Evolutionary conservation across 1,140 invertebrate genomes (phyloP).

Genomic region (Diachasmimorpha longicaudata): DNA sequence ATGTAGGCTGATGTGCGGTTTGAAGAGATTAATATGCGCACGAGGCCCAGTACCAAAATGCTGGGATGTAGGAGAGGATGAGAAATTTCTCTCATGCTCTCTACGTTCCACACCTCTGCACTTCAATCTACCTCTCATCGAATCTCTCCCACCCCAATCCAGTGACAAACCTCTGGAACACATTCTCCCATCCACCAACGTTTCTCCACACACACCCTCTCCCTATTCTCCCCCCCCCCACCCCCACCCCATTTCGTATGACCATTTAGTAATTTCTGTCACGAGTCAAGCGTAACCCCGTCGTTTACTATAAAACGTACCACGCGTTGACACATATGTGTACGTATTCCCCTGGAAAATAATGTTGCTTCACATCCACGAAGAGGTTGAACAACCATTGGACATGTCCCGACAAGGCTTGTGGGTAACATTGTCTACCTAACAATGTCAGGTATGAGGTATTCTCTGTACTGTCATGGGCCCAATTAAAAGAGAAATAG

Average conservation of each 20-base stretch:
- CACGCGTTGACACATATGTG: conserved; percentile 18
- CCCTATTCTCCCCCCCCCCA: conserved; percentile 34
- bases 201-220: conserved; percentile 28
- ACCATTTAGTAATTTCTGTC: conserved; percentile 61
- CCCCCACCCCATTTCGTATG: conserved; percentile 29
- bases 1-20: conserved; percentile 56
- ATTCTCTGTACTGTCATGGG: neutral
- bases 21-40: conserved; percentile 61
- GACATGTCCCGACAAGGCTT: neutral
- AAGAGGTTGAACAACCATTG: neutral
- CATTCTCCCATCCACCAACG: conserved; percentile 29
- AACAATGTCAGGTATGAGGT: conserved; percentile 1
- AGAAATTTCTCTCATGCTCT: neutral
- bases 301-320: conserved; percentile 30
- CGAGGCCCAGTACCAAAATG: conserved; percentile 34
- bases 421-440: neutral
- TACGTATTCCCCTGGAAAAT: conserved; percentile 5
- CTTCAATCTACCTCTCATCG: neutral
- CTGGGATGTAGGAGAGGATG: neutral
- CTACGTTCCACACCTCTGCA: neutral
- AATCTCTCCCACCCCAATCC: neutral
- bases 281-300: conserved; percentile 50
- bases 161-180: conserved; percentile 15
- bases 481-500: neutral
- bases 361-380: neutral